Conservation (phyloP, 2,797 vertebrate genomes). For the Octomys mimax region DNA sequence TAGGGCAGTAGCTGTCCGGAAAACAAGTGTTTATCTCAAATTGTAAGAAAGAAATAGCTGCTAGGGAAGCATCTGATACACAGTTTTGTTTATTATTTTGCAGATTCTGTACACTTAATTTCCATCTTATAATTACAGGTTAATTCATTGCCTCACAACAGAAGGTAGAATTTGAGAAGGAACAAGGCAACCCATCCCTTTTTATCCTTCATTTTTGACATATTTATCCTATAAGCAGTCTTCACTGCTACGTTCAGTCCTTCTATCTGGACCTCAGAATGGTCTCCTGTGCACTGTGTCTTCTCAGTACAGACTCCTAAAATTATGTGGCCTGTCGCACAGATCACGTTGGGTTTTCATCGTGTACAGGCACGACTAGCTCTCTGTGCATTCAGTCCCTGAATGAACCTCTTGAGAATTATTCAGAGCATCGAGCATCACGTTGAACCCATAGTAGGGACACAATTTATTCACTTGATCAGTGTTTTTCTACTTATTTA, state of each 20-base stretch:
- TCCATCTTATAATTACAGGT: background rate
- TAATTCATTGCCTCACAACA: background rate
- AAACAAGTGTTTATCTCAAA: background rate
- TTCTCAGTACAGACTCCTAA: background rate
- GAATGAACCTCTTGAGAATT: constrained; percentile 37
- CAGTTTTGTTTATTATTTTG: background rate
- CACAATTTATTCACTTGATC: constrained; percentile 16
- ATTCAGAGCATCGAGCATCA: background rate
- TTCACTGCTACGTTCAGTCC: background rate
- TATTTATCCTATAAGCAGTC: background rate
- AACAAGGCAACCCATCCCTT: background rate
- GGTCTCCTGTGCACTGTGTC: background rate
- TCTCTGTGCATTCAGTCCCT: background rate
- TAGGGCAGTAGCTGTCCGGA: background rate
- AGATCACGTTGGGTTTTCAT: constrained; percentile 1
- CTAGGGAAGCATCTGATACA: background rate
- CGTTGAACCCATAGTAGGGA: background rate
- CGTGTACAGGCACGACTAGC: background rate
- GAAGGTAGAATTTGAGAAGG: constrained; percentile 17
- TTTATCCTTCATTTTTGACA: background rate
- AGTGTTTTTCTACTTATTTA: constrained; percentile 40
- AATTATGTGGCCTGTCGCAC: background rate
- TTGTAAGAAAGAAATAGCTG: background rate
- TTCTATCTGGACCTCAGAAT: background rate
- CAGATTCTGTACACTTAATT: constrained; percentile 23